Evolutionary conservation across 2,888 invertebrate genomes (phyloP).

Genomic region (Hirudinaria manillensis): DNA sequence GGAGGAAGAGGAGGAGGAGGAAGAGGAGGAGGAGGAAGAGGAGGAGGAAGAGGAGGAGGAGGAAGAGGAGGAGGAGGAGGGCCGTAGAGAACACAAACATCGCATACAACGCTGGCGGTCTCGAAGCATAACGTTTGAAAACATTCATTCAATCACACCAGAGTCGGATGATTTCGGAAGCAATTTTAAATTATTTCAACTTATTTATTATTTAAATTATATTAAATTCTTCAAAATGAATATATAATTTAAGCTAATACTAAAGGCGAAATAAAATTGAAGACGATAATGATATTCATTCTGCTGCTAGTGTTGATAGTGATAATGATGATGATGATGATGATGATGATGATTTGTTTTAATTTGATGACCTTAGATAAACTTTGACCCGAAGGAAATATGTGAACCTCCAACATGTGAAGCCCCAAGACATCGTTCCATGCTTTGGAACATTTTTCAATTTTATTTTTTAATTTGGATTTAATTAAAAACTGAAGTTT

Average conservation of each 20-base stretch:
- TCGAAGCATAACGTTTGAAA: not conserved
- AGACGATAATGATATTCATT: conserved; percentile 5
- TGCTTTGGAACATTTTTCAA: too few relatives aligned
- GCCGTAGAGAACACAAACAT: not conserved
- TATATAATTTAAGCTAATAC: too few relatives aligned
- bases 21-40: conserved; percentile 16
- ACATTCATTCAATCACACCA: not conserved
- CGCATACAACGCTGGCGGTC: not conserved
- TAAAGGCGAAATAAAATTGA: too few relatives aligned
- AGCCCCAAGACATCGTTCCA: too few relatives aligned
- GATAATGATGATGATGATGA: too few relatives aligned
- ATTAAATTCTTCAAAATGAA: too few relatives aligned
- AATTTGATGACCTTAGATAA: not conserved
- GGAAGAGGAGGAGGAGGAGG: not conserved
- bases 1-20: conserved; percentile 21
- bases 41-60: not conserved
- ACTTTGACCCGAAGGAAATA: not conserved
- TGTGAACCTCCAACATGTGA: too few relatives aligned
- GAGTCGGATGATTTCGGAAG: not conserved
- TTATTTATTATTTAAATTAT: too few relatives aligned
- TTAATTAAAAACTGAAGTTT: too few relatives aligned
- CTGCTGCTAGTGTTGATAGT: not conserved
- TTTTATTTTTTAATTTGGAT: too few relatives aligned
- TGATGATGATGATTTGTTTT: too few relatives aligned
- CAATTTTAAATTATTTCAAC: not conserved